phyloP scores from a whole-genome alignment of 2,113 vertebrate species.

The Argyrosomus japonicus region DNA sequence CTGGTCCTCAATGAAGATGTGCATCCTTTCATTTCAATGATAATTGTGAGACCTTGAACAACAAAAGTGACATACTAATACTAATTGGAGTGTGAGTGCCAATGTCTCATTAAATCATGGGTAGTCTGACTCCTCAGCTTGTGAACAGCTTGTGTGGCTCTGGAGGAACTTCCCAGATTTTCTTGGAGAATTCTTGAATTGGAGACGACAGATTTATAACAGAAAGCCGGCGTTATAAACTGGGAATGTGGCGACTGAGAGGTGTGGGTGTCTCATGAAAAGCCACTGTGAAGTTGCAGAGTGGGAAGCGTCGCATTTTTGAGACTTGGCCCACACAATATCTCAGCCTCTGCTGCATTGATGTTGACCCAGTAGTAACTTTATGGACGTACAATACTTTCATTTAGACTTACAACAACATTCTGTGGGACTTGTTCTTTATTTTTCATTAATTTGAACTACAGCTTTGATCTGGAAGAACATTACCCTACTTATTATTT shows the following conservation, averaged over 20 bases:
- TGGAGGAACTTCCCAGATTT: not conserved
- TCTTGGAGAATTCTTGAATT: not conserved
- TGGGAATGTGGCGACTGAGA: not conserved
- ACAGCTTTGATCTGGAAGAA: not conserved
- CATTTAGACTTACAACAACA: not conserved
- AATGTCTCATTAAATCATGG: not conserved
- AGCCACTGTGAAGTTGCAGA: not conserved
- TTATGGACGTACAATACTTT: too few species aligned
- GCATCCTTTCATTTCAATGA: not conserved
- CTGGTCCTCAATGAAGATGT: not conserved
- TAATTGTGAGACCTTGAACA: not conserved
- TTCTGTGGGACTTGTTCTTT: not conserved
- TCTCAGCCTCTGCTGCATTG: too few species aligned
- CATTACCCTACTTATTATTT: not conserved
- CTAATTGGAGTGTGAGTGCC: not conserved
- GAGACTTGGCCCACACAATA: not conserved
- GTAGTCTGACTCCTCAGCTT: too few species aligned
- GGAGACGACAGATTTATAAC: not conserved
- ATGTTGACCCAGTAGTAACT: too few species aligned
- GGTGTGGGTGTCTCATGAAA: not conserved
- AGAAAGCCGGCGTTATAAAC: not conserved
- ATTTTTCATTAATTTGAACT: not conserved
- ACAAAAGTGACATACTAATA: too few species aligned
- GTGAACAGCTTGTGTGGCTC: not conserved
- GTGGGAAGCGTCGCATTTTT: not conserved